A percentile compares a stretch with the other conserved stretches of the same genome.
phyloP scores from a whole-genome alignment of 2,888 invertebrate genomes.

The Eristalinus sepulchralis region DNA sequence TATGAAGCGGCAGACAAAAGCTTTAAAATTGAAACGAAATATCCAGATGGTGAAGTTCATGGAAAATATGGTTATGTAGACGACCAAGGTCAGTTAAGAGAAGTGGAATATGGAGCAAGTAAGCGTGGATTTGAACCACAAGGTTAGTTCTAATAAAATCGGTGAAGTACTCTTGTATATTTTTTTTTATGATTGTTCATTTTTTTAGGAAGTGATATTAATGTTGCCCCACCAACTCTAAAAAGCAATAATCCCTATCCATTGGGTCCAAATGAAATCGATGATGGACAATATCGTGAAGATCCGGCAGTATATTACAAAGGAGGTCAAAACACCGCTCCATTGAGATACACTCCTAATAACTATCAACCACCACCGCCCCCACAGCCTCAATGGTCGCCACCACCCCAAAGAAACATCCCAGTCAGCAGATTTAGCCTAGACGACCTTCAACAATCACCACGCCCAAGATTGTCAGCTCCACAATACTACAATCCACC shows the following conservation, averaged over 20 bases:
- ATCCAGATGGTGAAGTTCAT: constrained; percentile 90
- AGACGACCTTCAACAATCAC: constrained; percentile 77
- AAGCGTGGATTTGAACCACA: constrained; percentile 91
- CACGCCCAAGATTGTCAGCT: constrained; percentile 52
- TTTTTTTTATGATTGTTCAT: not conserved
- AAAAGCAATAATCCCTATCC: constrained; percentile 82
- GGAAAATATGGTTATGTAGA: constrained; percentile 96
- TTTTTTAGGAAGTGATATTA: constrained; percentile 84
- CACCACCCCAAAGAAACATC: constrained; percentile 65
- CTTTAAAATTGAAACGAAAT: constrained; percentile 94
- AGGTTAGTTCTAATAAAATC: constrained; percentile 81
- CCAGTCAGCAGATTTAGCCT: constrained; percentile 79
- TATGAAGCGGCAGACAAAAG: constrained; percentile 93
- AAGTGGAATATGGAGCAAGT: constrained; percentile 93
- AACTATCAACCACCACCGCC: constrained; percentile 38
- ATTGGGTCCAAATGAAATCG: constrained; percentile 84
- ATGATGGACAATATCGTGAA: constrained; percentile 93
- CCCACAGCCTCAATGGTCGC: constrained; percentile 42
- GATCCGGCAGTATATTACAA: constrained; percentile 90
- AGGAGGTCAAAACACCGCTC: constrained; percentile 27
- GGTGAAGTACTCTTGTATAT: no score
- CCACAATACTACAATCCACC: constrained; percentile 75
- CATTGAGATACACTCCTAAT: constrained; percentile 33
- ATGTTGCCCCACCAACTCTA: constrained; percentile 91
- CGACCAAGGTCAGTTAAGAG: constrained; percentile 87